These are phyloP conservation scores for Ceyx cyanopectus DNA, from an alignment of 2,113 vertebrate species.

Conservation along the genomic window DNA sequence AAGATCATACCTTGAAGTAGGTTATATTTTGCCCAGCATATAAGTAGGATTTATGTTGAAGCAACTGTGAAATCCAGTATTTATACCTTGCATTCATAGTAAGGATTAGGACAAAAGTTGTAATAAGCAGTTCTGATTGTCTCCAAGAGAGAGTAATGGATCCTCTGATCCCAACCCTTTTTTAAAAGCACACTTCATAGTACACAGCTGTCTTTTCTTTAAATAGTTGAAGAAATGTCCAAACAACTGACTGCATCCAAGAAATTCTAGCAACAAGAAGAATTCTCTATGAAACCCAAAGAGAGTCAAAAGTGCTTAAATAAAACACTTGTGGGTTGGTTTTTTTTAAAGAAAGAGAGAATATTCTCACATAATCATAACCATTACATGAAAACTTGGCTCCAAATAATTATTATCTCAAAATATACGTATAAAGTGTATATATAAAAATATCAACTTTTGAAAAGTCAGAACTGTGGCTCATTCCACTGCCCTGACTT, in stretches of 20 bases:
- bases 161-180: not conserved
- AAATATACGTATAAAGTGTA: not conserved
- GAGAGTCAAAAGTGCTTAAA: not conserved
- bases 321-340: not conserved
- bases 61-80: not conserved
- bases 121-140: not conserved
- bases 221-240: conserved; percentile 31
- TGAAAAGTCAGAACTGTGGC: not conserved
- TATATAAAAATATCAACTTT: not conserved
- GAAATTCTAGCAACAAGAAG: not conserved
- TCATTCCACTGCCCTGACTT: not conserved
- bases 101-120: not conserved
- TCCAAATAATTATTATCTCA: not conserved
- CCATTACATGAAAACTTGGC: not conserved
- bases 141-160: conserved; percentile 52
- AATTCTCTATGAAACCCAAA: not conserved
- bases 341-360: not conserved
- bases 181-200: not conserved
- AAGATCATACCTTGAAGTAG: not conserved
- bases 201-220: conserved; percentile 39
- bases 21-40: not conserved
- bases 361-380: not conserved
- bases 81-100: not conserved
- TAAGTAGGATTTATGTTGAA: not conserved
- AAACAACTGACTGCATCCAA: not conserved